Percentiles rank a stretch among this genome's conserved stretches.
Evolutionary conservation across 2,797 vertebrate genomes (phyloP).

Genomic region (Uromys caudimaculatus): DNA sequence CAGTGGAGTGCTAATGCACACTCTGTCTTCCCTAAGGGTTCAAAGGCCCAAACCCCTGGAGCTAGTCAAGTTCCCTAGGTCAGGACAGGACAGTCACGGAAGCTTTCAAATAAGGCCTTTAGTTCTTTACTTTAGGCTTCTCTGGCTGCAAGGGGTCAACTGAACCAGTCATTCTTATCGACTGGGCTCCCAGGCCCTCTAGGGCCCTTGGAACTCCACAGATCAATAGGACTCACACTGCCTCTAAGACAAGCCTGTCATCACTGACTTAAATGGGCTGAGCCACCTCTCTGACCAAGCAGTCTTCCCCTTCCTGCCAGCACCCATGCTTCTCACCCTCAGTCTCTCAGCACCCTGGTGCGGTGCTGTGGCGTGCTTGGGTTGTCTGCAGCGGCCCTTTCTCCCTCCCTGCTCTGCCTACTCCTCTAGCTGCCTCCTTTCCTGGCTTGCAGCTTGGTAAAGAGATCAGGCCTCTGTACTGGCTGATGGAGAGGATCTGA

Average conservation of each 20-base stretch:
- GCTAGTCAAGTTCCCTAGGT: not conserved
- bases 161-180: not conserved
- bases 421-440: not conserved
- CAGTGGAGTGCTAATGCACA: not conserved
- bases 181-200: not conserved
- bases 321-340: not conserved
- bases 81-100: not conserved
- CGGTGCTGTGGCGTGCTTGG: not conserved
- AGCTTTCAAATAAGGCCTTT: not conserved
- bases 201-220: not conserved
- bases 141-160: not conserved
- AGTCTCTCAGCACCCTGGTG: not conserved
- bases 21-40: not conserved
- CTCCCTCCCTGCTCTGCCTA: too few relatives aligned
- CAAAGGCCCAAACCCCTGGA: not conserved
- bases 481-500: not conserved
- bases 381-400: not conserved
- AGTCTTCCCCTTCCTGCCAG: not conserved
- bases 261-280: not conserved
- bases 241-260: constrained; percentile 11
- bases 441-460: not conserved
- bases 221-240: not conserved
- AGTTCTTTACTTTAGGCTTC: not conserved
- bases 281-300: too few relatives aligned
- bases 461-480: not conserved